Percentiles rank a stretch among this genome's conserved stretches.
Evolutionary conservation across 2,888 invertebrate genomes (phyloP).

Genomic region (Pseudanteris insignis): DNA sequence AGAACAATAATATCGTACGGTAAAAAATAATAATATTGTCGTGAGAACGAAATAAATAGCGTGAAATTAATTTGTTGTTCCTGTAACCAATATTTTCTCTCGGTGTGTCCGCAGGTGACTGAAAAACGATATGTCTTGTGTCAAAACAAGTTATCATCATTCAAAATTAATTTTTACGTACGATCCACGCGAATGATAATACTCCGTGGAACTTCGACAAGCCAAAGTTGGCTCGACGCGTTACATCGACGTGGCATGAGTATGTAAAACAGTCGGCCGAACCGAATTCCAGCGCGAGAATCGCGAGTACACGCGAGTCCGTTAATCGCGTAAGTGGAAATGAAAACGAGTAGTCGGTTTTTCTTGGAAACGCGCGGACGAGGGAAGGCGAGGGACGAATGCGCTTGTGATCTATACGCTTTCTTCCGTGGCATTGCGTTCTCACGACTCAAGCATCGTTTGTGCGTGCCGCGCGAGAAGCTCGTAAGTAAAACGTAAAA

Average conservation of each 20-base stretch:
- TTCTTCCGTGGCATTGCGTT: conserved; percentile 43
- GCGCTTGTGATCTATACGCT: conserved; percentile 41
- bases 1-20: too few relatives aligned
- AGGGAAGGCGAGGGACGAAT: conserved; percentile 34
- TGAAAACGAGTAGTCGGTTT: conserved; percentile 57
- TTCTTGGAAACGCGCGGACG: conserved; percentile 54
- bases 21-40: too few relatives aligned
- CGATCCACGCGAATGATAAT: neutral
- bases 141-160: too few relatives aligned
- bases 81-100: too few relatives aligned
- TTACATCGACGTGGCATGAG: too few relatives aligned
- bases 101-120: too few relatives aligned
- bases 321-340: conserved; percentile 64
- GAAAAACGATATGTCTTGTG: too few relatives aligned
- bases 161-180: too few relatives aligned
- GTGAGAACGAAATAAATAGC: too few relatives aligned
- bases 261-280: conserved; percentile 31
- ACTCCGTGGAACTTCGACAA: too few relatives aligned
- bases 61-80: too few relatives aligned
- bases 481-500: conserved; percentile 32
- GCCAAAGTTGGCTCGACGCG: too few relatives aligned
- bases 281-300: conserved; percentile 21
- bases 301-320: conserved; percentile 38
- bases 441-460: conserved; percentile 45
- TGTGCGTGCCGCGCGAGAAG: conserved; percentile 33